Evolutionary conservation across 2,113 vertebrate species (phyloP).

Genomic region (Bombycilla garrulus): DNA sequence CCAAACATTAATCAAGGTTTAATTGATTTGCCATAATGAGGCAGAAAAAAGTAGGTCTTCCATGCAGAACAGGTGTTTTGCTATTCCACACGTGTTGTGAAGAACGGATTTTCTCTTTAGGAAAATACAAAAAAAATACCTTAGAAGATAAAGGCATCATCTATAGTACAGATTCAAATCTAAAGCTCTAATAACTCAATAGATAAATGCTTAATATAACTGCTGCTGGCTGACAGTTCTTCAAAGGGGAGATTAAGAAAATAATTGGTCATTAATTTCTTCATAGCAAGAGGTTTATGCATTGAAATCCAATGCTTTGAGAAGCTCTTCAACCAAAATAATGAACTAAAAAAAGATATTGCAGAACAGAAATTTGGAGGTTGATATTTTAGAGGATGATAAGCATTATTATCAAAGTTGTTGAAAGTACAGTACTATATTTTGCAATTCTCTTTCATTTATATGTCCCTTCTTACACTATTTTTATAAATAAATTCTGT

Average conservation of each 20-base stretch:
- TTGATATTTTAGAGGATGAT: neutral
- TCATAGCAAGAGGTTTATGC: neutral
- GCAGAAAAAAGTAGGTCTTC: neutral
- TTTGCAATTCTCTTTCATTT: neutral
- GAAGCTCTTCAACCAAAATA: neutral
- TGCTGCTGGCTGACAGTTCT: neutral
- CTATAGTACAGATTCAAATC: neutral
- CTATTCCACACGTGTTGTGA: neutral
- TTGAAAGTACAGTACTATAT: neutral
- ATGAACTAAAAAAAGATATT: neutral
- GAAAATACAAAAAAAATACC: neutral
- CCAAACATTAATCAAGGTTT: slow-evolving; percentile 21
- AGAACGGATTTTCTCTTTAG: neutral
- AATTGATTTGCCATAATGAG: slow-evolving; percentile 15
- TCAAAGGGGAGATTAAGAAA: neutral
- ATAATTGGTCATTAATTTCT: neutral
- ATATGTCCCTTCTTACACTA: neutral
- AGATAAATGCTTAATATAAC: neutral
- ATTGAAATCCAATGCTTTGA: neutral
- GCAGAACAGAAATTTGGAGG: neutral
- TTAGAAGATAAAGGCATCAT: neutral
- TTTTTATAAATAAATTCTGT: neutral
- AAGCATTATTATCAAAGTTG: neutral
- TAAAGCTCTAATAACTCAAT: neutral
- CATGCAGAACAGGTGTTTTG: neutral